A percentile compares a stretch with the other conserved stretches of the same genome.
phyloP scores from a whole-genome alignment of 2,888 invertebrate species.

The Drosophila kokeensis region DNA sequence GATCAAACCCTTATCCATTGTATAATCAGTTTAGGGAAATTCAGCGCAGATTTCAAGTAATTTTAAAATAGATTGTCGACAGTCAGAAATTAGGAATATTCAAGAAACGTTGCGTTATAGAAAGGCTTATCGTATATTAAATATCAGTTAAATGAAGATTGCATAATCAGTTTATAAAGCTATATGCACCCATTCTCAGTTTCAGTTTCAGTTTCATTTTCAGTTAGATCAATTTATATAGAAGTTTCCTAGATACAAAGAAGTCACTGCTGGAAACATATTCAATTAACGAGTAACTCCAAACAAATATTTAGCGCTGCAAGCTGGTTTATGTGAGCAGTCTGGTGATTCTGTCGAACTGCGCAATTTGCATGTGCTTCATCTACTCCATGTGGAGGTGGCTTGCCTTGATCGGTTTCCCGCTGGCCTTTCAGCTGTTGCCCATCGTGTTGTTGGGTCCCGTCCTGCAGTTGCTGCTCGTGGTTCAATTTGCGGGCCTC shows the following conservation, averaged over 20 bases:
- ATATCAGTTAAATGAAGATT: neutral
- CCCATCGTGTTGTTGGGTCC: slow-evolving; percentile 56
- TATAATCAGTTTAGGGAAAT: neutral
- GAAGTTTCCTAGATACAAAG: neutral
- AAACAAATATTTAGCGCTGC: slow-evolving; percentile 45
- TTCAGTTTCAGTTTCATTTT: neutral
- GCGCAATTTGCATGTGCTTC: slow-evolving; percentile 52
- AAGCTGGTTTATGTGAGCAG: slow-evolving; percentile 53
- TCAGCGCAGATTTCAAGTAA: neutral
- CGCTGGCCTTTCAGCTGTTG: slow-evolving; percentile 29
- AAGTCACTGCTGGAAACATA: neutral
- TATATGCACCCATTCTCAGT: too few species aligned
- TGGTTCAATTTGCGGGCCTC: slow-evolving; percentile 37
- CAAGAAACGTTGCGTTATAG: neutral
- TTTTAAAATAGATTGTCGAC: neutral
- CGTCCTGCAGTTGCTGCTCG: slow-evolving; percentile 44
- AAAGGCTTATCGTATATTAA: neutral
- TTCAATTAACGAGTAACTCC: neutral
- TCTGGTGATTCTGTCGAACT: slow-evolving; percentile 53
- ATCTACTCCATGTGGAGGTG: slow-evolving; percentile 47
- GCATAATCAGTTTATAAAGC: neutral
- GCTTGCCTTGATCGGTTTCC: slow-evolving; percentile 24
- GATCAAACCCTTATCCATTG: neutral
- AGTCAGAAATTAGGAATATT: neutral
- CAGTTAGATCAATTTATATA: neutral